phyloP scores from a whole-genome alignment of 2,888 invertebrate genomes.

The Shargacucullia verbasci region DNA sequence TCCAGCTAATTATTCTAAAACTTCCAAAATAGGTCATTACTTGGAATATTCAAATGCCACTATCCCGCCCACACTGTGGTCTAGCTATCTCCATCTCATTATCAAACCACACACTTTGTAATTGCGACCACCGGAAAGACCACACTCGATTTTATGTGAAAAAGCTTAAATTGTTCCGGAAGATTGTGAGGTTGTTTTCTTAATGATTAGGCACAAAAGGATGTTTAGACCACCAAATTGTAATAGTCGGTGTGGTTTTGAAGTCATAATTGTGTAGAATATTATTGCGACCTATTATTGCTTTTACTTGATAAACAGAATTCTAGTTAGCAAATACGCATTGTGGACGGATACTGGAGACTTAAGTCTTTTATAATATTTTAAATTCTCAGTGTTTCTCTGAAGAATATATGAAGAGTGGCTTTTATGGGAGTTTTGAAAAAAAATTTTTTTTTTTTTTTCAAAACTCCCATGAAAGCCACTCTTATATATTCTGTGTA shows the following conservation, averaged over 20 bases:
- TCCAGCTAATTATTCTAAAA: constrained; percentile 39
- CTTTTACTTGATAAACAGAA: too few relatives aligned
- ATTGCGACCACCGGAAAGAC: constrained; percentile 56
- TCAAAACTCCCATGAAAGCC: too few relatives aligned
- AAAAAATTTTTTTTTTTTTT: too few relatives aligned
- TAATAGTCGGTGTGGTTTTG: constrained; percentile 25
- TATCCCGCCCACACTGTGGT: constrained; percentile 41
- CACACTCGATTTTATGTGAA: constrained; percentile 44
- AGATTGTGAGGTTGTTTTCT: constrained; percentile 35
- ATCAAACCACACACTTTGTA: constrained; percentile 50
- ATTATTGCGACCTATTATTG: not conserved
- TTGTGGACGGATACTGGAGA: too few relatives aligned
- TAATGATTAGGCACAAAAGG: constrained; percentile 42
- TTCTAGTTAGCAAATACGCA: too few relatives aligned
- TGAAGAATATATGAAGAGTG: too few relatives aligned
- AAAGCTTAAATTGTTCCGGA: constrained; percentile 47
- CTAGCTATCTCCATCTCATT: constrained; percentile 31
- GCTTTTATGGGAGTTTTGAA: too few relatives aligned
- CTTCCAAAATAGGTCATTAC: constrained; percentile 6
- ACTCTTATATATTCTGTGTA: too few relatives aligned
- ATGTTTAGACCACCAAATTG: constrained; percentile 37
- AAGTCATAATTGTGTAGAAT: not conserved
- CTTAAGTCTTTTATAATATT: too few relatives aligned
- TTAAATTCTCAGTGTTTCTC: too few relatives aligned
- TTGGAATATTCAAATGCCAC: constrained; percentile 36